Percentiles rank a stretch among this genome's conserved stretches.
Conservation (phyloP, 2,888 invertebrate genomes). For the Bombyx huttoni region DNA sequence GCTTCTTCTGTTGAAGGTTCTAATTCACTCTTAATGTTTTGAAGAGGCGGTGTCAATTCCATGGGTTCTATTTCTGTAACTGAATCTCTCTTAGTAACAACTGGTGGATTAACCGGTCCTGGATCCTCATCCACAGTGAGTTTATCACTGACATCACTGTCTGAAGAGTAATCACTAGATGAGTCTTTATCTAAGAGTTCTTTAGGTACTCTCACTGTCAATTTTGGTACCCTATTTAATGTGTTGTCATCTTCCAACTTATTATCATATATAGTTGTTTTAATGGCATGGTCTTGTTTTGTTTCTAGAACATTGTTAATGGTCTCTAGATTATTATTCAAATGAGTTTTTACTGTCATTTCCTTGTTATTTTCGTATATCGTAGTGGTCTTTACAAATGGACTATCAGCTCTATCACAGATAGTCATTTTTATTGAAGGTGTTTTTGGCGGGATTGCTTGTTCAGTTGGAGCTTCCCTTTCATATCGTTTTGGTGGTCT, state of each 20-base stretch:
- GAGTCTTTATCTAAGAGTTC: constrained; percentile 69
- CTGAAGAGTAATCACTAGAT: constrained; percentile 66
- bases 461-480: constrained; percentile 27
- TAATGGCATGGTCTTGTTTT: constrained; percentile 49
- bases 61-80: constrained; percentile 7
- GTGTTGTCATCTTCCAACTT: constrained; percentile 54
- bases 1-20: constrained; percentile 16
- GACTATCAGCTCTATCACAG: constrained; percentile 62
- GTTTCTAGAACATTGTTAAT: constrained; percentile 29
- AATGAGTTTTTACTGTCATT: constrained; percentile 41
- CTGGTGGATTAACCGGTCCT: constrained; percentile 20
- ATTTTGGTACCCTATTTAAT: constrained; percentile 76
- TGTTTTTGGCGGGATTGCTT: constrained; percentile 25
- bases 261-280: constrained; percentile 64
- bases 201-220: constrained; percentile 77
- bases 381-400: constrained; percentile 56
- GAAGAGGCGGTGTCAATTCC: constrained; percentile 12
- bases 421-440: constrained; percentile 66
- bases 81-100: constrained; percentile 12
- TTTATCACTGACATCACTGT: constrained; percentile 75
- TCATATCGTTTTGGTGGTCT: constrained; percentile 61
- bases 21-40: constrained; percentile 17
- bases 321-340: constrained; percentile 52
- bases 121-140: constrained; percentile 70
- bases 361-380: constrained; percentile 55